Percentiles rank a stretch among this genome's conserved stretches.
These are phyloP conservation scores for Ormyrus rosae DNA, from an alignment of 2,888 invertebrate genomes.

Conservation along the genomic window DNA sequence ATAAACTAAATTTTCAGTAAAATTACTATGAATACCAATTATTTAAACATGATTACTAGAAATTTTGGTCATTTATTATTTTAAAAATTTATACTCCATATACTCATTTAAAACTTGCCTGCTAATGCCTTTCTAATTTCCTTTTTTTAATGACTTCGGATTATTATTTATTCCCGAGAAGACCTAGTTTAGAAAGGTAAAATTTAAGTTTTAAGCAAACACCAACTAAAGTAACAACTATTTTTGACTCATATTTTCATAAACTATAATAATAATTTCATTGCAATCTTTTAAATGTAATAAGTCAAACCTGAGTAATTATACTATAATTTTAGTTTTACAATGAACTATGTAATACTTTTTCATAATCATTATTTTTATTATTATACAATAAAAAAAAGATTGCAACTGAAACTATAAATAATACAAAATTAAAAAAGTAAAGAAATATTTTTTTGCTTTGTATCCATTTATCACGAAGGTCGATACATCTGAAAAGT, in stretches of 20 bases:
- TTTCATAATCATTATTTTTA: background rate
- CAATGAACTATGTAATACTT: no score
- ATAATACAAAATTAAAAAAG: conserved; percentile 24
- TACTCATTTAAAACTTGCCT: no score
- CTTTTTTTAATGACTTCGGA: no score
- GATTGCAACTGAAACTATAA: conserved; percentile 27
- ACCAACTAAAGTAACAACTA: background rate
- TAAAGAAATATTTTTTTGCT: conserved; percentile 49
- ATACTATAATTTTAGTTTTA: background rate
- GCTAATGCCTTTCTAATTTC: no score
- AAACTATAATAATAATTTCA: conserved; percentile 22
- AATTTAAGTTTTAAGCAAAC: conserved; percentile 21
- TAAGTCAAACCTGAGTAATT: background rate
- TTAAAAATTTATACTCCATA: no score
- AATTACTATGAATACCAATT: no score
- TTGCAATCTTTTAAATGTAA: conserved; percentile 38
- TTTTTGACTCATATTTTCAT: conserved; percentile 12
- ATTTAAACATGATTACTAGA: no score
- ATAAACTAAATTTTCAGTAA: no score
- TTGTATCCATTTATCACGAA: conserved; percentile 51
- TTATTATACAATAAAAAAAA: conserved; percentile 23
- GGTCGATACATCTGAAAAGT: conserved; percentile 48
- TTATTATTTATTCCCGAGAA: no score
- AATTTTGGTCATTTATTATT: no score
- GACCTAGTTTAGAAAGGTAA: conserved; percentile 22